Base-by-base conservation (phyloP, 2,888 invertebrate species). In the Heliconius cydno region DNA sequence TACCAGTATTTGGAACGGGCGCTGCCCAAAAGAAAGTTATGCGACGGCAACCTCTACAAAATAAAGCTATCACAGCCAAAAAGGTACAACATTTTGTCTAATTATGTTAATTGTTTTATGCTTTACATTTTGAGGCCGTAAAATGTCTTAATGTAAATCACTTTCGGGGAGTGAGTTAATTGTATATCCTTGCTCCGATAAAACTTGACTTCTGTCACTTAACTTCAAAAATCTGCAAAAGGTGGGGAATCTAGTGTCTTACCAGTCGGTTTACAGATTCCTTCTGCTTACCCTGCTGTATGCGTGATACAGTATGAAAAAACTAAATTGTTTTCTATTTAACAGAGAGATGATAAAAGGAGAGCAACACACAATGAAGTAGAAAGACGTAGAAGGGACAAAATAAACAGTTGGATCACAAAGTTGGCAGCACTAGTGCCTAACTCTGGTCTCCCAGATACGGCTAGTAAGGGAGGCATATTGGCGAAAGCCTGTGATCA, bases 381-480 rank as follows among this genome's bases (percentile, higher is more conserved):
- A 3, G 99, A 99, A 91, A 96, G 99, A 85, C 95, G 99, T 83
- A 96, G 99, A 71, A 95, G 99, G 85, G 99, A 99, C 89, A 99
- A 99, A 96, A 99, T 99, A 83, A 99, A 99, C 91, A 98, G 97
- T 88, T 99, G 99, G 99, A 99, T 99, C 84, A 97, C 98, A 76
- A 98, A 98, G 91, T 93, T 99, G 80, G 98, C 98, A 3, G 92
- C 98, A 88, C 96, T 99, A 83, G 97, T 99, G 77, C 99, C 99
- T 84, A 94, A 95, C 83, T 97, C 97, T 83, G 97, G 97, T 9
- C 95, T 96, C 22, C 90, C 93, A 41, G 96, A 96, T 76, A 93
- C 96, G 72, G 96, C 96, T 73, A 99, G 98, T 88, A 99, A 99
- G 95, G 99, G 99, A 25, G 98, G 98, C 79, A 99, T 99, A 86